Conservation (phyloP, 1,140 invertebrate species). For the Branchinecta lynchi region DNA sequence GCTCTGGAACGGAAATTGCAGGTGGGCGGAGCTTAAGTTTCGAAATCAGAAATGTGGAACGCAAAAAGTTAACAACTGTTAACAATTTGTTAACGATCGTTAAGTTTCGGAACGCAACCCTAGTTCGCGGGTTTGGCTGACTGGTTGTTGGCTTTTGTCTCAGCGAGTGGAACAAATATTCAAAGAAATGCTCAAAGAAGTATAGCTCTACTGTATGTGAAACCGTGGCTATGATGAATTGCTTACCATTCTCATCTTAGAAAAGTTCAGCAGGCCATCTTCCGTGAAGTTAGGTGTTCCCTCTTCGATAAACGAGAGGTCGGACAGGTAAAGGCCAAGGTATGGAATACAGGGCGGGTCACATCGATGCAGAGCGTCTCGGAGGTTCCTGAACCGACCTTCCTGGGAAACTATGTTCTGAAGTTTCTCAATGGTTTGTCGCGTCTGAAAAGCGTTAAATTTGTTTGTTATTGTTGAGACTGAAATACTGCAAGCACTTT, state of each 20-base stretch:
- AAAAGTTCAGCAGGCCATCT: conserved; percentile 81
- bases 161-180: too few species aligned
- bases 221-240: neutral
- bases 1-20: too few species aligned
- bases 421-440: conserved; percentile 69
- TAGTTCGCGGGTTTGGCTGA: too few species aligned
- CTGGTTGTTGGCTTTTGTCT: too few species aligned
- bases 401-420: conserved; percentile 75
- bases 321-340: conserved; percentile 78
- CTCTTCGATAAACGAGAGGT: conserved; percentile 87
- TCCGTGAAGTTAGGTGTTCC: conserved; percentile 81
- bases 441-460: conserved; percentile 44
- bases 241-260: conserved; percentile 87
- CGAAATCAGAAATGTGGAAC: too few species aligned
- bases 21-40: too few species aligned
- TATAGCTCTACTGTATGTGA: neutral
- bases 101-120: too few species aligned
- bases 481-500: too few species aligned
- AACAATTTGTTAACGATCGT: too few species aligned
- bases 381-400: conserved; percentile 67
- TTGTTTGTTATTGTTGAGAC: too few species aligned
- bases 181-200: too few species aligned
- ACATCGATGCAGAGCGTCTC: conserved; percentile 75
- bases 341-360: conserved; percentile 74
- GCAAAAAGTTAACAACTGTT: too few species aligned